Conservation (phyloP, 2,888 invertebrate species). For the Coecobrya sp. region DNA sequence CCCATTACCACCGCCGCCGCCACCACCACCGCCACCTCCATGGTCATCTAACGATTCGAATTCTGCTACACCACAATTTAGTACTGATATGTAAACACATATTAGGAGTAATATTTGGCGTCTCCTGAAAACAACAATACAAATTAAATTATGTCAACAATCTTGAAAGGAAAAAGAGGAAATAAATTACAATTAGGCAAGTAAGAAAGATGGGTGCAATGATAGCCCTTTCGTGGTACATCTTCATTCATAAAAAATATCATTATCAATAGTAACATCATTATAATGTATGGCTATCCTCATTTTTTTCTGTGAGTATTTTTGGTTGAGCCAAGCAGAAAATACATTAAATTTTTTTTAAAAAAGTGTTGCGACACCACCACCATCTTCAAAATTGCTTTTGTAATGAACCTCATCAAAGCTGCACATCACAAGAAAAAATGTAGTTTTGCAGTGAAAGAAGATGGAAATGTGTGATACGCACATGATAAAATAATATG, state of each 20-base stretch:
- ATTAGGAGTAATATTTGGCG: conserved; percentile 85
- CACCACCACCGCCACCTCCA: conserved; percentile 86
- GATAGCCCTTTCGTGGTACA: not conserved
- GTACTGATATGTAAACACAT: conserved; percentile 83
- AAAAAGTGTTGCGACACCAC: conserved; percentile 19
- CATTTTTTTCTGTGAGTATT: not conserved
- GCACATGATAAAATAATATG: too few species aligned
- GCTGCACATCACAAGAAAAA: not conserved
- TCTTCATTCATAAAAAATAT: conserved; percentile 10
- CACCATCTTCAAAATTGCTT: not conserved
- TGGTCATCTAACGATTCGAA: conserved; percentile 85
- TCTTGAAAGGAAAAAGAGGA: not conserved
- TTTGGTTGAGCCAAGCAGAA: not conserved
- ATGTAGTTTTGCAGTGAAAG: not conserved
- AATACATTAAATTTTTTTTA: not conserved
- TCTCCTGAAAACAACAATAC: conserved; percentile 81
- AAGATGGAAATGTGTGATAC: not conserved
- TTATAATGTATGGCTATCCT: not conserved
- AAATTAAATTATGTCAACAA: conserved; percentile 3
- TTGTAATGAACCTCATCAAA: conserved; percentile 21
- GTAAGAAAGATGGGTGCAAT: not conserved
- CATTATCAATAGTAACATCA: not conserved
- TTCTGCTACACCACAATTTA: conserved; percentile 80
- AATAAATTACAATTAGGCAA: conserved; percentile 41
- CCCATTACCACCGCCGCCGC: conserved; percentile 85